Evolutionary conservation across 2,113 vertebrate species (phyloP), one percentile per base, ranked within the genome.

Genomic region (Malaclemys terrapin): DNA sequence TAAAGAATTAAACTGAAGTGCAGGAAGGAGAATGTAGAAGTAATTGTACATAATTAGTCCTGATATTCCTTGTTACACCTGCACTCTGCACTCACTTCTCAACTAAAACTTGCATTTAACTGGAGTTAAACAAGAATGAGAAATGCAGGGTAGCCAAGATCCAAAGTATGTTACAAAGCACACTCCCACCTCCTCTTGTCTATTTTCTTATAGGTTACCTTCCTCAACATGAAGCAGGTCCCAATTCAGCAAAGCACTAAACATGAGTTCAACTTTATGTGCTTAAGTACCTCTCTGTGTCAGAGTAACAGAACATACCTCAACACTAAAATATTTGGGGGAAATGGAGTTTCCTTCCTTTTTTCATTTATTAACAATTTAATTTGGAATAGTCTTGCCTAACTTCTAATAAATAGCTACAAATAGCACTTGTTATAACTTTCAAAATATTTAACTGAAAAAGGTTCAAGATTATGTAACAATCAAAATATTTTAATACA

Each of bases 401-500:
- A 84, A 49, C 38, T 42, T 79, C 13, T 7, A 47, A 25, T 25
- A 79, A 45, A 79, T 16, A 47, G 42, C 13, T 69, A 80, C 79
- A 93, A 80, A 79, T 8, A 86, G 72, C 49, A 59, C n/a, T 91
- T 53, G 80, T 62, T 49, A 84, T 38, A 90, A 84, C 80, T 85
- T 47, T 92, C 75, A 79, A 27, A 57, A 88, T 69, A 84, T 84
- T 80, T 82, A 96, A 87, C 80, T 65, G 31, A 35, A 92, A 20
- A 52, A 79, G 47, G 91, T 85, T 53, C 47, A 76, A 35, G 62
- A 89, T 49, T 82, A 85, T 42, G 38, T 62, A 72, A 72, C 50
- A 90, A 84, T 90, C 84, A 13, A 35, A 89, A 65, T 65, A 65
- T 91, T 76, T 96, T 86, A 95, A 88, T 91, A 49, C 20, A 5